Evolutionary conservation across 1,140 invertebrate genomes (phyloP), one percentile per base, ranked within the genome.

Genomic region (Elymnias hypermnestra): DNA sequence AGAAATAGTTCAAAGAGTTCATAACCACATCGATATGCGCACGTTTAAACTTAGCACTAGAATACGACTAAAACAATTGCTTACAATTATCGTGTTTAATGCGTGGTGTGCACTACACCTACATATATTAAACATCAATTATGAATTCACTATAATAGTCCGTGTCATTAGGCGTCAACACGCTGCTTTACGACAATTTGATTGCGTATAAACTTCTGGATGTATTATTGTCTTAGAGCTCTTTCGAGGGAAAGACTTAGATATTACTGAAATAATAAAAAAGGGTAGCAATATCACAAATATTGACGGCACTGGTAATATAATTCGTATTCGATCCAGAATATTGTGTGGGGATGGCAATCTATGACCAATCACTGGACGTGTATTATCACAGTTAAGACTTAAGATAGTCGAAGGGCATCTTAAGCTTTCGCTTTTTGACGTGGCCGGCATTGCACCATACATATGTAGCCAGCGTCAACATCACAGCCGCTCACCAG

Each of bases 401-500:
- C 46, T 60, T 64, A 52, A 45, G 22, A 17, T 39, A 40, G 41
- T 55, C 22, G 29, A 17, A 15, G n/a, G 33, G 12, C 14, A 56
- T 51, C 58, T 82, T 72, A 83, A 53, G 72, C 82, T 64, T 83
- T 83, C 35, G 76, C 71, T 63, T 84, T 83, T 37, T 77, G 71
- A 36, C 81, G 69, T 9, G 88, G 89, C 64, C 88, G 78, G 74
- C 89, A 89, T 57, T 93, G 92, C 61, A 92, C 90, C 74, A 94
- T 89, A 85, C 94, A 95, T 69, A 93, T 91, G 83, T 97, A 97
- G 56, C 95, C 95, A 56, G 94, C 94, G 89, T 92, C 93, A 78
- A 96, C 92, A 85, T 97, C 95, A 88, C 94, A 94, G 68, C 95
- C 95, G 88, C 94, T 95, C 77, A 96, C 93, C 82, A 97, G 89